A percentile compares a stretch with the other conserved stretches of the same genome.
Conservation (phyloP, 2,113 vertebrate species). For the Dromas ardeola region DNA sequence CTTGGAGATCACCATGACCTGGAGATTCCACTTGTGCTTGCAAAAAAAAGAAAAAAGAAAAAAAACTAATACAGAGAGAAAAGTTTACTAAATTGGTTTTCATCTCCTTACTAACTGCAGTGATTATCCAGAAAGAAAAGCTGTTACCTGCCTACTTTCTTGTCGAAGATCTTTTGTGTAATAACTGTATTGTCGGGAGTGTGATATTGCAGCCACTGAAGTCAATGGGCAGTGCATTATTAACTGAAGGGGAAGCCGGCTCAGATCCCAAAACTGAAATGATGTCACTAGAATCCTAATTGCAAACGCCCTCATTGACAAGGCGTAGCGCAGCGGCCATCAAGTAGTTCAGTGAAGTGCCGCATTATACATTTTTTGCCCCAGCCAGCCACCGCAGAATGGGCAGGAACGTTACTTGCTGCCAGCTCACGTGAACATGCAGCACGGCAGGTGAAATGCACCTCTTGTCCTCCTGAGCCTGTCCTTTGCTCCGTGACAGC, state of each 20-base stretch:
- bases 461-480: not conserved
- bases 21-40: not conserved
- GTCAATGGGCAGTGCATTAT: not conserved
- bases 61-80: not conserved
- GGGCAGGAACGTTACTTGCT: not conserved
- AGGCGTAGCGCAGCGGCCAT: rapidly evolving
- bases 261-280: not conserved
- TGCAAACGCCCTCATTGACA: not conserved
- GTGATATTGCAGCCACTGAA: not conserved
- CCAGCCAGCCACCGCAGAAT: rapidly evolving
- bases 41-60: not conserved
- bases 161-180: not conserved
- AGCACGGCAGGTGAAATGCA: rapidly evolving
- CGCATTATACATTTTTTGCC: not conserved
- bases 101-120: not conserved
- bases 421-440: not conserved
- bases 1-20: not conserved
- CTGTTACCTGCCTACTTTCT: not conserved
- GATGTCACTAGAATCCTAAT: not conserved
- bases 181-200: not conserved
- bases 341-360: not conserved
- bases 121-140: not conserved
- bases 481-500: not conserved
- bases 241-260: not conserved
- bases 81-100: not conserved